Conservation (phyloP, 2,888 invertebrate genomes). For the Adelphocoris suturalis region DNA sequence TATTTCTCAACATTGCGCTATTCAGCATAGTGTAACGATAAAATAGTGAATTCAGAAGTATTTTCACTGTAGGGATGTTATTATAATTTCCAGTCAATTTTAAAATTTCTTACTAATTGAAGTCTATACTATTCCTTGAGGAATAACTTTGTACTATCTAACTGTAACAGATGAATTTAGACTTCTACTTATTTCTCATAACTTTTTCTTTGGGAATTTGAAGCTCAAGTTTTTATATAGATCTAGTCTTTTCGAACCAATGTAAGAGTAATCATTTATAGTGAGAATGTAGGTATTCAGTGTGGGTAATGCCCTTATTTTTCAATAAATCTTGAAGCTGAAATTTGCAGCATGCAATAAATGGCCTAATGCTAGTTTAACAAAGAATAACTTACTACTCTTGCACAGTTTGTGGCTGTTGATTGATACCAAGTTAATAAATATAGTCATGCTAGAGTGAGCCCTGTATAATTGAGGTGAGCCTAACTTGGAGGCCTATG, state of each 20-base stretch:
- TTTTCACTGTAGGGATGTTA: too few species aligned
- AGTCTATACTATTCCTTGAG: too few species aligned
- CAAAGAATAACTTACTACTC: not conserved
- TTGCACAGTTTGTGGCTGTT: not conserved
- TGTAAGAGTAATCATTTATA: not conserved
- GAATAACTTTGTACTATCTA: too few species aligned
- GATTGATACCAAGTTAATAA: not conserved
- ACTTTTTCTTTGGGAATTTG: not conserved
- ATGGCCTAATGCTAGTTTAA: conserved; percentile 23
- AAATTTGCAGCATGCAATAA: not conserved
- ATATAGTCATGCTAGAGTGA: conserved; percentile 21
- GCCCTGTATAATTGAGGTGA: not conserved
- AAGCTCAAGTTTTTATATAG: conserved; percentile 18
- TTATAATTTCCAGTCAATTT: too few species aligned
- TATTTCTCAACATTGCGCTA: too few species aligned
- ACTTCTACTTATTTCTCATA: too few species aligned
- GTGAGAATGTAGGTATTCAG: not conserved
- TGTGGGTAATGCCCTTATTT: not conserved
- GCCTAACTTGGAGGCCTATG: not conserved
- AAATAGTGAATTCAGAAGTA: too few species aligned
- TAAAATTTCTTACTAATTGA: too few species aligned
- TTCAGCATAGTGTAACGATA: too few species aligned
- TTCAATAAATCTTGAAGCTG: not conserved
- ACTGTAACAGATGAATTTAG: too few species aligned
- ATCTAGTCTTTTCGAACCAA: not conserved